Base-by-base conservation (phyloP, 2,888 invertebrate genomes). In the Callinectes sapidus region DNA sequence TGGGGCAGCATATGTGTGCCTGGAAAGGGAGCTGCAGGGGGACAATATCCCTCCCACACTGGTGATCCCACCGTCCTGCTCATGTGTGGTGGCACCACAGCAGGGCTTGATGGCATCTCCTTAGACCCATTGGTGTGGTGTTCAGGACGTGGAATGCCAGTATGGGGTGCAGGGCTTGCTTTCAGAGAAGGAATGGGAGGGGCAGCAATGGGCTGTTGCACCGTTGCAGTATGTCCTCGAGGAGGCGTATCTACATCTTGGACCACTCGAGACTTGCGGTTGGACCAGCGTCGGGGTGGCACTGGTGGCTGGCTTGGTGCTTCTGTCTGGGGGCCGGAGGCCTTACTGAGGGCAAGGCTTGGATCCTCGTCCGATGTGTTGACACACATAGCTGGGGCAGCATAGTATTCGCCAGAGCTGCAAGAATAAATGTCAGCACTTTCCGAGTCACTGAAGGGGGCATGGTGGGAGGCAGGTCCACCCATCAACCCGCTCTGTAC, bases 331-430 rank as follows among this genome's bases (percentile, higher is more conserved):
- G 35, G 28, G 39, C 32, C n/a, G 71, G 16, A 88, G 35, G 48
- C 18, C 16, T 18, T 42, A 32, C 13, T 35, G 35, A 61, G 54
- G 48, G 87, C 77, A 28, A 90, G 61, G 39, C 91, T 54, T 28
- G 92, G 91, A 55, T 93, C 93, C 28, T 94, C 94, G 28, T 92
- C 93, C 42, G 93, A 93, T 6, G 93, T 92, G 81, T 92, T 81
- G 66, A 94, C 81, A 61, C 93, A 94, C 28, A 93, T n/a, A 39
- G 92, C 94, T 35, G 93, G 93, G 16, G 92, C 42, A 8, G 93
- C 93, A 61, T 93, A 92, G 71, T 89, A 92, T 77, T 94, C 94
- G 28, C 93, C 93, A 6, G 94, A 94, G 39, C 91, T 93, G 54
- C 48, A 91, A 18, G 71, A 89, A 42, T 48, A n/a, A 71, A 85